phyloP scores from a whole-genome alignment of 2,113 vertebrate species.

The Megaptera novaeangliae region DNA sequence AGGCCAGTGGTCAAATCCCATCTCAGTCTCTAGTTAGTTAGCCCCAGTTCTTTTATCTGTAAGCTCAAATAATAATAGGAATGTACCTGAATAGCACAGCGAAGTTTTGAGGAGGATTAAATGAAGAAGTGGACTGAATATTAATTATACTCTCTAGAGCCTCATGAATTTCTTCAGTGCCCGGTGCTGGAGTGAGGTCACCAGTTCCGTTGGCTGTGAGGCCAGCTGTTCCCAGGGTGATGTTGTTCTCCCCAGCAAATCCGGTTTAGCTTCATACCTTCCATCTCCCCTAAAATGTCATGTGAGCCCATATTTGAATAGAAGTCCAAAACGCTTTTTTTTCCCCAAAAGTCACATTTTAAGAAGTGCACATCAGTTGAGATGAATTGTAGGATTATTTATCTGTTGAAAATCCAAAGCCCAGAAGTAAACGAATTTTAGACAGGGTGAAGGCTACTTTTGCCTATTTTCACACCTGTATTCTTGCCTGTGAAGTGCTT shows the following conservation, averaged over 20 bases:
- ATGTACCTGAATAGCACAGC: not conserved
- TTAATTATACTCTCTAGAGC: not conserved
- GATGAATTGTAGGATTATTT: not conserved
- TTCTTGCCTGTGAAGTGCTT: conserved; percentile 66
- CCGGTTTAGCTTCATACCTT: not conserved
- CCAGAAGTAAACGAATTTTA: conserved; percentile 7
- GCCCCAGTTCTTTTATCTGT: not conserved
- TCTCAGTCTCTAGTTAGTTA: not conserved
- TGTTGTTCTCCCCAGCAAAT: not conserved
- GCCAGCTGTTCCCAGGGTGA: not conserved
- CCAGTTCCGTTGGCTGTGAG: not conserved
- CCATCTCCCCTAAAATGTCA: not conserved
- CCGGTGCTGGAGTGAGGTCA: not conserved
- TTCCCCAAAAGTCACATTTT: not conserved
- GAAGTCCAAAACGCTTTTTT: not conserved
- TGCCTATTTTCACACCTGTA: conserved; percentile 69
- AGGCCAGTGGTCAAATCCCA: not conserved
- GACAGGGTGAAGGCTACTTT: conserved; percentile 22
- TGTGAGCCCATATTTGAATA: not conserved
- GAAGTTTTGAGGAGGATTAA: not conserved
- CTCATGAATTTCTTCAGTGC: not conserved
- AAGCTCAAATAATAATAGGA: conserved; percentile 28
- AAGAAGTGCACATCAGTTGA: not conserved
- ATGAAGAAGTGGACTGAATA: not conserved
- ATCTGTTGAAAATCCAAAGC: not conserved